Percentiles rank a stretch among this genome's conserved stretches.
phyloP scores from a whole-genome alignment of 2,888 invertebrate species.

The Ceratothoa steindachneri region DNA sequence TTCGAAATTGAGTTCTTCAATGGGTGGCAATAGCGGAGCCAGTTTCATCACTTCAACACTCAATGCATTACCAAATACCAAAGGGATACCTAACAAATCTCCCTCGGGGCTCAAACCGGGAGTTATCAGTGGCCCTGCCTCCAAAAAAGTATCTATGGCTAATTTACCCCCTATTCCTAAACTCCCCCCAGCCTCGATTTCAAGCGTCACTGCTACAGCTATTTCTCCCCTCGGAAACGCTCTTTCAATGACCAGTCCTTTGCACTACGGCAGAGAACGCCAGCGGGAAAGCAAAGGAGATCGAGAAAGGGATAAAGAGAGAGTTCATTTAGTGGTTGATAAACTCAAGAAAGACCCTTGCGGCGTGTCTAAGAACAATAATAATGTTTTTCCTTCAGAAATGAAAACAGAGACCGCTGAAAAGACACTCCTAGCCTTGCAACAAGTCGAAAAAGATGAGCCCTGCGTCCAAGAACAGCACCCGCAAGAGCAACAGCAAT shows the following conservation, averaged over 20 bases:
- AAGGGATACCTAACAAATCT: constrained; percentile 3
- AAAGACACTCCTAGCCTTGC: too few relatives aligned
- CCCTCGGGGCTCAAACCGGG: constrained; percentile 72
- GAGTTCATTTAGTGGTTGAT: constrained; percentile 1
- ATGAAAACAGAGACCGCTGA: constrained; percentile 23
- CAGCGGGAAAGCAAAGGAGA: constrained; percentile 1
- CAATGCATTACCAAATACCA: constrained; percentile 20
- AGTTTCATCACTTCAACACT: neutral
- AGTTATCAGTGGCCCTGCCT: constrained; percentile 79
- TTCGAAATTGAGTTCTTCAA: constrained; percentile 14
- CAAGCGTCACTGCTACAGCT: constrained; percentile 32
- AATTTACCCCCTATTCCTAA: constrained; percentile 45
- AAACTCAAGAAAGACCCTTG: constrained; percentile 30
- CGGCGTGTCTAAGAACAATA: constrained; percentile 24
- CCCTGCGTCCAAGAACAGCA: constrained; percentile 19
- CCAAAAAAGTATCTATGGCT: constrained; percentile 58
- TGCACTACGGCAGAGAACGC: constrained; percentile 29
- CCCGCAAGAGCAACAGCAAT: constrained; percentile 30
- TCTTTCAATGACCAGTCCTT: constrained; percentile 23
- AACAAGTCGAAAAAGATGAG: too few relatives aligned
- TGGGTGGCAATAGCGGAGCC: neutral
- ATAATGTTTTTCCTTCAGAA: constrained; percentile 27
- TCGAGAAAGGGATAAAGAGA: constrained; percentile 32
- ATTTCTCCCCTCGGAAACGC: constrained; percentile 41
- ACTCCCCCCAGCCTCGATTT: constrained; percentile 29